phyloP scores from a whole-genome alignment of 2,113 vertebrate genomes.

The Platichthys stellatus region DNA sequence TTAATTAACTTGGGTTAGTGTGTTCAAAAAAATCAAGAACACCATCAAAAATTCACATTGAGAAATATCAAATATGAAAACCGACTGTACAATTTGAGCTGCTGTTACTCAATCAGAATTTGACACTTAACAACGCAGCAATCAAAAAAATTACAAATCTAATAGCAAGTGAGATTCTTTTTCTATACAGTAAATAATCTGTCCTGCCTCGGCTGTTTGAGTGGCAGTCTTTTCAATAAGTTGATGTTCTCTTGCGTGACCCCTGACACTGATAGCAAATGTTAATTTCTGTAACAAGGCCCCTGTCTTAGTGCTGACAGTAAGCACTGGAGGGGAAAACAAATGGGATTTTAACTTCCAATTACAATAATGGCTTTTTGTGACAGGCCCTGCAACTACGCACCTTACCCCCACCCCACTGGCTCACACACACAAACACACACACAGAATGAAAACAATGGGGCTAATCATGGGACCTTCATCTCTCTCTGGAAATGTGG shows the following conservation, averaged over 20 bases:
- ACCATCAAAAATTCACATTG: neutral
- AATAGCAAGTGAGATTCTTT: constrained; percentile 6
- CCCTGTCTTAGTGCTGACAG: constrained; percentile 57
- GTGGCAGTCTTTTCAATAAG: constrained; percentile 64
- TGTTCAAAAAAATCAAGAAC: neutral
- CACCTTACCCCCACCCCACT: constrained; percentile 53
- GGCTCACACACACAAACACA: constrained; percentile 8
- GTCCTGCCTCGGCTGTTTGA: constrained; percentile 50
- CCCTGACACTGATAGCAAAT: constrained; percentile 68
- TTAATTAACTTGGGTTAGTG: neutral
- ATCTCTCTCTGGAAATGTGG: constrained; percentile 65
- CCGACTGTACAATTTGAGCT: neutral
- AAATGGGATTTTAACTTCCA: constrained; percentile 79
- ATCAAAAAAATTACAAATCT: constrained; percentile 7
- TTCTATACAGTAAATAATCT: constrained; percentile 31
- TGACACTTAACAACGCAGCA: constrained; percentile 16
- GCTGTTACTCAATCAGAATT: neutral
- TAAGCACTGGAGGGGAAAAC: constrained; percentile 70
- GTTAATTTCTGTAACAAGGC: constrained; percentile 72
- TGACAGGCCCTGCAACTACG: constrained; percentile 63
- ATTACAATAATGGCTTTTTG: constrained; percentile 78
- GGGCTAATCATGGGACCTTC: constrained; percentile 67
- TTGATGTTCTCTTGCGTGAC: constrained; percentile 63
- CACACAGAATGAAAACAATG: constrained; percentile 51
- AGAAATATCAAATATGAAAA: neutral